Evolutionary conservation across 2,113 vertebrate species (phyloP), one percentile per base, ranked within the genome.

Genomic region (Hippocampus guttulatus): DNA sequence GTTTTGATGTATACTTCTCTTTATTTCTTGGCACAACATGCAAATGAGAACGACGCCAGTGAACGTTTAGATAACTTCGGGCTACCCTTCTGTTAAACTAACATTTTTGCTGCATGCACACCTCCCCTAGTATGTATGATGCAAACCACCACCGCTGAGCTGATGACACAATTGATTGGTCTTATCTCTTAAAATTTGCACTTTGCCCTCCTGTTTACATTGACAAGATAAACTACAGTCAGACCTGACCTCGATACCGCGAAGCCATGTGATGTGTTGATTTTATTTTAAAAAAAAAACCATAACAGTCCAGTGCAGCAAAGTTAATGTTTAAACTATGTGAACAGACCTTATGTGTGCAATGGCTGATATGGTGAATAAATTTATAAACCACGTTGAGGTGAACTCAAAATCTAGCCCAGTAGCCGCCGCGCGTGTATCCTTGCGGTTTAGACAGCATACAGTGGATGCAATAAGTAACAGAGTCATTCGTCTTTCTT

Each of bases 291-390:
- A 18, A 68, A 5, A 70, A 79, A 68, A 83, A 68, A 71, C 65
- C 75, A 73, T 57, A 10, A 69, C 75, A 73, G 60, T 66, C 67
- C 49, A 71, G 58, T 71, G 27, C 40, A 12, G 20, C 41, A 51
- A 3, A n/a, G 86, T 88, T 88, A 89, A 88, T 88, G 58, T 8
- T 82, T 89, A 84, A 85, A 82, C 68, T 40, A 80, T 80, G 73
- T 78, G 85, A 88, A 62, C 85, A 87, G n/a, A 40, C 75, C 74
- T 71, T 58, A 20, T 81, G 85, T 76, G 71, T 64, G 23, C 66
- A 78, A 52, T 79, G 57, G 52, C 75, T 75, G 83, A 79, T 82
- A 68, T 58, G 67, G 77, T 71, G 71, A 83, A 84, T 67, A 80
- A 83, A 78, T 12, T 66, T 23, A 75, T 62, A 16, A 51, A 30